Conservation (phyloP, 2,797 vertebrate species). For the Labeo calbasu region DNA sequence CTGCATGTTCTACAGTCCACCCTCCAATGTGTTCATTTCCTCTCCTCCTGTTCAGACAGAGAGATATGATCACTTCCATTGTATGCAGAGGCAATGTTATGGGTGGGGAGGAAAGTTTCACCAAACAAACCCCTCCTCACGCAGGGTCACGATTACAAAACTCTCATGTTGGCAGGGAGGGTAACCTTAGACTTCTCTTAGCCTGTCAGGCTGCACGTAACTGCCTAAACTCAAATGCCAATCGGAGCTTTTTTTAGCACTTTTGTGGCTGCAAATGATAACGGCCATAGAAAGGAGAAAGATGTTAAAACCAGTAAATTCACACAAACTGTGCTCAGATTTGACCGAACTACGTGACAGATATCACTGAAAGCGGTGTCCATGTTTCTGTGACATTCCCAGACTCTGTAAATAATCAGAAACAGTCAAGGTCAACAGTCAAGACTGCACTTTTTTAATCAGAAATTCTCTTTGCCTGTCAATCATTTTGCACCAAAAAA, state of each 20-base stretch:
- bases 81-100: conserved; percentile 37
- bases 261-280: not conserved
- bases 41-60: conserved; percentile 49
- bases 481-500: not conserved
- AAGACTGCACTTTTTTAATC: not conserved
- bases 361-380: not conserved
- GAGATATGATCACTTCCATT: conserved; percentile 54
- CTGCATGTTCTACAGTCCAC: conserved; percentile 32
- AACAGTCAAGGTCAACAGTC: too few relatives aligned
- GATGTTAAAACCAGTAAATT: not conserved
- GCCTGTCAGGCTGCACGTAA: not conserved
- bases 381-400: not conserved
- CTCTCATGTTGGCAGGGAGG: not conserved
- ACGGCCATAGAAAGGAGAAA: not conserved
- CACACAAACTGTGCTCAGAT: not conserved
- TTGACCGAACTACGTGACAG: not conserved
- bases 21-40: conserved; percentile 59
- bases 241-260: not conserved
- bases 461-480: not conserved
- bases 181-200: not conserved
- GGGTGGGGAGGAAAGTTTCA: conserved; percentile 54
- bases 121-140: conserved; percentile 42
- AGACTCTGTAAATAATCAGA: not conserved
- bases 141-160: conserved; percentile 19
- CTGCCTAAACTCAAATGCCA: not conserved